These are phyloP conservation scores for Oryctes rhinoceros DNA, from an alignment of 1,140 invertebrate genomes.

Conservation along the genomic window DNA sequence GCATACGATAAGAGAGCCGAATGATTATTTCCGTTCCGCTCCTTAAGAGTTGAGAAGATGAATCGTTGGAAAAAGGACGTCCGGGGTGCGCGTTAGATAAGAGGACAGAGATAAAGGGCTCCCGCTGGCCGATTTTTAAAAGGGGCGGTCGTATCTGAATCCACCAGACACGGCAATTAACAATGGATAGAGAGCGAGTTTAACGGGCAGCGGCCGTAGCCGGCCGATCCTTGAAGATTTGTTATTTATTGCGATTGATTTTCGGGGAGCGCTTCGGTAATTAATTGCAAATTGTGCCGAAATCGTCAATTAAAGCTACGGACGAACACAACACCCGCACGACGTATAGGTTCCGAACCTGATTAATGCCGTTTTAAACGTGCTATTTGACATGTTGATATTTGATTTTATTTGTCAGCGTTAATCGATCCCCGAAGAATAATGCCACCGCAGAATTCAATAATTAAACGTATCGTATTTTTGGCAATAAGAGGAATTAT, in stretches of 20 bases:
- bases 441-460: too few relatives aligned
- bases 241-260: slow-evolving; percentile 35
- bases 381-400: slow-evolving; percentile 13
- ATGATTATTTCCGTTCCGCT: too few relatives aligned
- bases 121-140: too few relatives aligned
- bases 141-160: slow-evolving; percentile 9
- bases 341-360: neutral
- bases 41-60: too few relatives aligned
- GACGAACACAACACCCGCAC: neutral
- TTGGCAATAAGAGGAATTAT: too few relatives aligned
- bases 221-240: slow-evolving; percentile 28
- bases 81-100: too few relatives aligned
- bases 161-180: slow-evolving; percentile 13
- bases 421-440: neutral
- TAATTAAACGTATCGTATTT: too few relatives aligned
- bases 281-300: slow-evolving; percentile 34
- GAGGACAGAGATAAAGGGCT: too few relatives aligned
- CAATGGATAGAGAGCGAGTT: slow-evolving; percentile 23
- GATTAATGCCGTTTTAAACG: slow-evolving; percentile 30
- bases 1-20: too few relatives aligned
- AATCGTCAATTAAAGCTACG: slow-evolving; percentile 31
- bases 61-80: too few relatives aligned
- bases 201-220: slow-evolving; percentile 6
- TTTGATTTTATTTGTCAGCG: neutral
- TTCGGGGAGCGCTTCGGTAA: slow-evolving; percentile 8